phyloP scores from a whole-genome alignment of 2,888 invertebrate genomes.

The Hydropsyche betteni region DNA sequence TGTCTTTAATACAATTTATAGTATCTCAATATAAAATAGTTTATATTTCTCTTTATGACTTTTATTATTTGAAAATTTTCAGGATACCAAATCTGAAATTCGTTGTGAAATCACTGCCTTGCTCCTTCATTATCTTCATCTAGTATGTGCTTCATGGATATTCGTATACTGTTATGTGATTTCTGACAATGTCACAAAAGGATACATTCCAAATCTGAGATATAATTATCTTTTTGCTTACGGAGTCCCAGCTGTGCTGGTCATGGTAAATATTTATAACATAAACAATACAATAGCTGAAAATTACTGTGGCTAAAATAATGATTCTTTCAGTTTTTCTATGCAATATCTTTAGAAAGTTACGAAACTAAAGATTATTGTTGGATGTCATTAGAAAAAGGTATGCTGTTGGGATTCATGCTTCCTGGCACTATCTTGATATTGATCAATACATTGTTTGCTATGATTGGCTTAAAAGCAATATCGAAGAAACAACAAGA shows the following conservation, averaged over 20 bases:
- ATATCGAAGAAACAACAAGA: slow-evolving; percentile 64
- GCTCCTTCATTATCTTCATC: slow-evolving; percentile 74
- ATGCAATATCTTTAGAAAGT: slow-evolving; percentile 73
- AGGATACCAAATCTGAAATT: slow-evolving; percentile 71
- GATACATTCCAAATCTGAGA: slow-evolving; percentile 64
- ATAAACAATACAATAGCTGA: background rate
- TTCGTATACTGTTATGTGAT: slow-evolving; percentile 72
- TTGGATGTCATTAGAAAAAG: slow-evolving; percentile 80
- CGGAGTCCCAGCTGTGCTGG: slow-evolving; percentile 70
- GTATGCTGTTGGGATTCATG: slow-evolving; percentile 81
- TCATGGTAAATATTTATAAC: slow-evolving; percentile 64
- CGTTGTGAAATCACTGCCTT: slow-evolving; percentile 75
- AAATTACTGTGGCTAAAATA: slow-evolving; percentile 26
- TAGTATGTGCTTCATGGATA: slow-evolving; percentile 76
- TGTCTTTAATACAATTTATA: no score
- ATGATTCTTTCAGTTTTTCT: slow-evolving; percentile 66
- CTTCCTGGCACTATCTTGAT: slow-evolving; percentile 75
- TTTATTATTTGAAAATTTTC: slow-evolving; percentile 51
- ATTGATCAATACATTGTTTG: slow-evolving; percentile 69
- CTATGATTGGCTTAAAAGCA: slow-evolving; percentile 67
- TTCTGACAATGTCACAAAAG: slow-evolving; percentile 65
- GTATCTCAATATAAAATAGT: no score
- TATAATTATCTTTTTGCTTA: slow-evolving; percentile 71
- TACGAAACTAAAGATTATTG: slow-evolving; percentile 79
- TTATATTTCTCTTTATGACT: no score